Conservation (phyloP, 30 jellyfish, hydroid and myxozoan species). For the Aurelia sp. region DNA sequence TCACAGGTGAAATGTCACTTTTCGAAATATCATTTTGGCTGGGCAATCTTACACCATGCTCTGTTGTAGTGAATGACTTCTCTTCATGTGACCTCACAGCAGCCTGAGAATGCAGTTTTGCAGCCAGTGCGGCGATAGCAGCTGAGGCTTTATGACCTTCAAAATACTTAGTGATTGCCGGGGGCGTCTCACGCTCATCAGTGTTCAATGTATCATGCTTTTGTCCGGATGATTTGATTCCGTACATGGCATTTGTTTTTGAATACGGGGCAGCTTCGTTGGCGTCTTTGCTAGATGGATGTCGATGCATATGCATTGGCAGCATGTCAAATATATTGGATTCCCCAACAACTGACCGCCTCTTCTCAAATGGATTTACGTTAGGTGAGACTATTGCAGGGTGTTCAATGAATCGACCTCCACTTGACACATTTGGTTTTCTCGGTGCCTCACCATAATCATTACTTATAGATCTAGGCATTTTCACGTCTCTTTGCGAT, state of each 20-base stretch:
- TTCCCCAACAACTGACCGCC: conserved; percentile 26
- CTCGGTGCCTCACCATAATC: neutral
- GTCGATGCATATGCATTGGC: conserved; percentile 44
- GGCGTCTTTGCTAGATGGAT: conserved; percentile 10
- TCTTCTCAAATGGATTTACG: conserved; percentile 60
- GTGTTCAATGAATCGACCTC: conserved; percentile 39
- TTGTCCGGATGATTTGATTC: conserved; percentile 4
- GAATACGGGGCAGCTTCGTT: conserved; percentile 19
- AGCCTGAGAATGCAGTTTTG: conserved; percentile 65
- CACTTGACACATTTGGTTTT: neutral
- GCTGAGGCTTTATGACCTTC: conserved; percentile 79
- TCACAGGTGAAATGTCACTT: conserved; percentile 16
- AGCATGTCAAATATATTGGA: conserved; percentile 58
- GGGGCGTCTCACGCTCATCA: conserved; percentile 39
- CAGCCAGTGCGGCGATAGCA: conserved; percentile 72
- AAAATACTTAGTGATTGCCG: conserved; percentile 41
- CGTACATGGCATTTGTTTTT: conserved; percentile 3
- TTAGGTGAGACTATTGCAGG: conserved; percentile 35
- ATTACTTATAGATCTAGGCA: neutral
- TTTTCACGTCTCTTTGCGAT: too few relatives aligned
- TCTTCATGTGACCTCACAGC: conserved; percentile 35
- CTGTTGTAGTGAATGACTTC: neutral
- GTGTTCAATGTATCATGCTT: conserved; percentile 18
- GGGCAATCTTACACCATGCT: neutral
- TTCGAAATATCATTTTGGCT: neutral